phyloP scores from a whole-genome alignment of 2,888 invertebrate species.

The Endomychus coccineus region DNA sequence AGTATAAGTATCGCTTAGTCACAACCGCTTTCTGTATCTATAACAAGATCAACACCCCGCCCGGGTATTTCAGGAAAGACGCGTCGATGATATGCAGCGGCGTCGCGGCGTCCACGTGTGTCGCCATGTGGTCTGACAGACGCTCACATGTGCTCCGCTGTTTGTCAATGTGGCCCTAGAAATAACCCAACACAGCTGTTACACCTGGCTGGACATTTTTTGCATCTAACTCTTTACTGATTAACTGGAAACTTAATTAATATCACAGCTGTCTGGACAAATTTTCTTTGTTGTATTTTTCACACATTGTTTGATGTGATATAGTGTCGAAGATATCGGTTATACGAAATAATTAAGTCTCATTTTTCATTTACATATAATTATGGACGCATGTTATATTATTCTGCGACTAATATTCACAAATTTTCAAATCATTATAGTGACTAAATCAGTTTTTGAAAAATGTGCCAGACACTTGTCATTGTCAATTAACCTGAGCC shows the following conservation, averaged over 20 bases:
- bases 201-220: constrained; percentile 45
- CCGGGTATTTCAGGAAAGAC: constrained; percentile 30
- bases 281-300: too few relatives aligned
- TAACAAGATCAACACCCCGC: constrained; percentile 24
- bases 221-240: constrained; percentile 33
- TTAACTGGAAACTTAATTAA: constrained; percentile 24
- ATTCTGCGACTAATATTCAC: too few relatives aligned
- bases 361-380: too few relatives aligned
- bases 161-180: constrained; percentile 38
- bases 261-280: constrained; percentile 20
- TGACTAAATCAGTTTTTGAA: too few relatives aligned
- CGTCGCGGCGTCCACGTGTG: constrained; percentile 54
- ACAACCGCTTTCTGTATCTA: constrained; percentile 20
- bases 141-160: constrained; percentile 45
- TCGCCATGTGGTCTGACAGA: constrained; percentile 49
- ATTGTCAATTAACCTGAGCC: too few relatives aligned
- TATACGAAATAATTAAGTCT: too few relatives aligned
- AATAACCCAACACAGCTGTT: constrained; percentile 42
- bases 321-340: too few relatives aligned
- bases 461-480: too few relatives aligned
- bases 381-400: too few relatives aligned
- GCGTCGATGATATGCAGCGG: constrained; percentile 38
- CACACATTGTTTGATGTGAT: too few relatives aligned
- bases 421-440: too few relatives aligned
- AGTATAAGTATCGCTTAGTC: too few relatives aligned